phyloP scores from a whole-genome alignment of 2,113 vertebrate genomes.

The Bos taurus region ARS-UCD2.0 NC_037357.1:69398001-69398500 shows the following conservation, averaged over 20 bases:
- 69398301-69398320: background rate
- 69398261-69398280: no score
- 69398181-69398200: no score
- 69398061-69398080: no score
- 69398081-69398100: no score
- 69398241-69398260: no score
- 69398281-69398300: no score
- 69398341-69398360: background rate
- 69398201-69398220: no score
- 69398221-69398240: no score
- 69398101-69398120: no score
- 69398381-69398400: background rate
- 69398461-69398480: background rate
- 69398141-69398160: no score
- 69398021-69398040: background rate
- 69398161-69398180: no score
- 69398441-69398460: background rate
- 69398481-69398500: background rate
- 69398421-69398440: background rate
- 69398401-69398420: background rate
- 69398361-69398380: background rate
- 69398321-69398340: background rate
- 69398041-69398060: background rate
- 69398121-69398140: no score
- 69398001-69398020: background rate